phyloP scores from a whole-genome alignment of 2,113 vertebrate species.

The Terrapene triunguis region DNA sequence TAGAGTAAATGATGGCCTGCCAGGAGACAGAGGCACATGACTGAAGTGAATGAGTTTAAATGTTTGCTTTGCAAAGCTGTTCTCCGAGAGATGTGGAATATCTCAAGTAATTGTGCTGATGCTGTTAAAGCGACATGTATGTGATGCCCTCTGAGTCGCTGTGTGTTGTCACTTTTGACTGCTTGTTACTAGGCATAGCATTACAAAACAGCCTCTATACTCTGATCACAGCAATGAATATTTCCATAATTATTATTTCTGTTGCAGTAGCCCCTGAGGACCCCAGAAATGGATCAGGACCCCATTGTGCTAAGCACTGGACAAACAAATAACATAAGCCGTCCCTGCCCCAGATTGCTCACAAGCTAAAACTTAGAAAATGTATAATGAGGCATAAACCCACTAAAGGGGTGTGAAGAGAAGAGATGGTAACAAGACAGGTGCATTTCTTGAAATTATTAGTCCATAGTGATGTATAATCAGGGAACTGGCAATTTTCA shows the following conservation, averaged over 20 bases:
- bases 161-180: not conserved
- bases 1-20: not conserved
- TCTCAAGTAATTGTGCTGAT: not conserved
- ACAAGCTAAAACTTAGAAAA: not conserved
- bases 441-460: not conserved
- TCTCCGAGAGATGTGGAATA: not conserved
- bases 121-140: not conserved
- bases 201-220: constrained; percentile 25
- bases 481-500: not conserved
- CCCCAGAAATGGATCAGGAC: not conserved
- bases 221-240: not conserved
- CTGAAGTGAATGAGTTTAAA: not conserved
- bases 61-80: not conserved
- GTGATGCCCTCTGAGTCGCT: not conserved
- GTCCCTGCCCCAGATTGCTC: not conserved
- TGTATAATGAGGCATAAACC: not conserved
- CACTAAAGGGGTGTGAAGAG: not conserved
- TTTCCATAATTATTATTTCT: not conserved
- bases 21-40: not conserved
- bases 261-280: not conserved
- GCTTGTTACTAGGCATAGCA: not conserved
- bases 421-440: not conserved
- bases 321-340: not conserved
- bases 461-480: not conserved
- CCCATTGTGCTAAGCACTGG: not conserved